These are phyloP conservation scores for Orthosia incerta DNA, from an alignment of 2,888 invertebrate species.

Conservation along the genomic window DNA sequence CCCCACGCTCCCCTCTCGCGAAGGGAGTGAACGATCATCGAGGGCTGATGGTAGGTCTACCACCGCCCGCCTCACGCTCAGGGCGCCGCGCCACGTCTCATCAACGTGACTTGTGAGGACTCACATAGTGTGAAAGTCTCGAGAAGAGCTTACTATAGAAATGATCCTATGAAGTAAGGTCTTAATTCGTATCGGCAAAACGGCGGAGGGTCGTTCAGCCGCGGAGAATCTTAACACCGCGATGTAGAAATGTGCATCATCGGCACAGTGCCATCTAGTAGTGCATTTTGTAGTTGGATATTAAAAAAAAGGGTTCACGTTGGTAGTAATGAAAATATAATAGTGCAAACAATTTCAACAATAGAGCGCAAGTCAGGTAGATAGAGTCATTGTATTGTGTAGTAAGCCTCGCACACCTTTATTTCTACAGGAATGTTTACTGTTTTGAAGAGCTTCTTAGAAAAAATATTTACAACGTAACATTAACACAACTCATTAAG, in stretches of 20 bases:
- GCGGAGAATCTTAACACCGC: constrained; percentile 51
- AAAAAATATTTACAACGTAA: too few relatives aligned
- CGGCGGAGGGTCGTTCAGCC: constrained; percentile 21
- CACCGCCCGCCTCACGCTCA: constrained; percentile 59
- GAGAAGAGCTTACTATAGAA: constrained; percentile 60
- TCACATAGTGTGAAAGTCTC: constrained; percentile 60
- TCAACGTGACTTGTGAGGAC: constrained; percentile 61
- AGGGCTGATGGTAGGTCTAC: constrained; percentile 50
- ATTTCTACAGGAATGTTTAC: too few relatives aligned
- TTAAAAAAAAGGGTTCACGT: neutral
- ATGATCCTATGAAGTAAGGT: constrained; percentile 54
- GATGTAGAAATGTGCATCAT: constrained; percentile 43
- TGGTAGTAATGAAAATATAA: too few relatives aligned
- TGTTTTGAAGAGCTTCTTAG: too few relatives aligned
- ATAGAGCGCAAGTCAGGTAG: too few relatives aligned
- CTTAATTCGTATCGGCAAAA: neutral
- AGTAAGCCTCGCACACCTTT: too few relatives aligned
- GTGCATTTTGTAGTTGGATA: neutral
- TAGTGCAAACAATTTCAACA: too few relatives aligned
- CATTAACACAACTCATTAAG: too few relatives aligned
- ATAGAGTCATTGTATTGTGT: too few relatives aligned
- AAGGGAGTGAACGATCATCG: constrained; percentile 55
- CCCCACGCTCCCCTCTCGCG: constrained; percentile 48
- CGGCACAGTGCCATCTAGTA: constrained; percentile 38
- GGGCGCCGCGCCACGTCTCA: constrained; percentile 60